A percentile compares a stretch with the other conserved stretches of the same genome.
Conservation (phyloP, 2,113 vertebrate species). For the Ia io region DNA sequence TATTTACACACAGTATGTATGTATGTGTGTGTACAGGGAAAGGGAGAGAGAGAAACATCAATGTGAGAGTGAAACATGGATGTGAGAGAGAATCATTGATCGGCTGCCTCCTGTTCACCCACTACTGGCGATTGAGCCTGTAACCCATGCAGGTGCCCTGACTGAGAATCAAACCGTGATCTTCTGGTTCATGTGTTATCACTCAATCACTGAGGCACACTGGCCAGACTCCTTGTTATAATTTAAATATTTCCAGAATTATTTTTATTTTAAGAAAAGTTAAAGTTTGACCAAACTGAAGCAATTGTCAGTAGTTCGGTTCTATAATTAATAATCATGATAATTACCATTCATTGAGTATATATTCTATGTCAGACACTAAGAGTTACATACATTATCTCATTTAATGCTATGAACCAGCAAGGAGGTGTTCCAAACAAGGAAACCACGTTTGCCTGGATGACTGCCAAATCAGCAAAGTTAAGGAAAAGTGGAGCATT, state of each 20-base stretch:
- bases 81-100: background rate
- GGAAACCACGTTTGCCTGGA: background rate
- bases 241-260: conserved; percentile 26
- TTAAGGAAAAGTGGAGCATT: background rate
- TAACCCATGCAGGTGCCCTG: background rate
- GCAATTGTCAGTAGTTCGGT: background rate
- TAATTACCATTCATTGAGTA: background rate
- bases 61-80: background rate
- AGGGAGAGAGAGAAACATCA: background rate
- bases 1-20: no score
- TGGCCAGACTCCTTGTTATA: background rate
- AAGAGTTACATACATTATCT: background rate
- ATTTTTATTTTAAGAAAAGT: conserved; percentile 20
- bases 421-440: background rate
- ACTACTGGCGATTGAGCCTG: background rate
- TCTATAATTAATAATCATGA: conserved; percentile 7
- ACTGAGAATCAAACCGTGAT: background rate
- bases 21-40: background rate
- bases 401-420: background rate
- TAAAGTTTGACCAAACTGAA: background rate
- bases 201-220: background rate
- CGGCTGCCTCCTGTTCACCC: no score
- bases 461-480: background rate
- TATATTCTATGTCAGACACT: background rate
- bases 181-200: background rate